Evolutionary conservation across 2,113 vertebrate species (phyloP).

Genomic region (Chauna torquata): DNA sequence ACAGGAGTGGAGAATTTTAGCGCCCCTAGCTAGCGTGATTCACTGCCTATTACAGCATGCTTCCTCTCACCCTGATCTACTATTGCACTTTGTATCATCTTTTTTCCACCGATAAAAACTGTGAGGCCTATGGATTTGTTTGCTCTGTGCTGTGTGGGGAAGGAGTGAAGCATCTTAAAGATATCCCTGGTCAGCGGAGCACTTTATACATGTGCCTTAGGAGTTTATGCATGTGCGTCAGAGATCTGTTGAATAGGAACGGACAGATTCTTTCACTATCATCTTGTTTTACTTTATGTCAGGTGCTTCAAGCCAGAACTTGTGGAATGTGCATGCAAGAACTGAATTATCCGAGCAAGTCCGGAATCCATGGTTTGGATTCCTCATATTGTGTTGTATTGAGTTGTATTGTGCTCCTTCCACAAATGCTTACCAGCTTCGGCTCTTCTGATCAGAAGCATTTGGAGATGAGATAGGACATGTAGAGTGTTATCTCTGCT

Average conservation of each 20-base stretch:
- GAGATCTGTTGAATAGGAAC: neutral
- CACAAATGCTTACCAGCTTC: neutral
- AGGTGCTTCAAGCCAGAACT: neutral
- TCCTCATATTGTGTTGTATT: neutral
- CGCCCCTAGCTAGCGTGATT: constrained; percentile 42
- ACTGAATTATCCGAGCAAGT: neutral
- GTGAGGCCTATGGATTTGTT: constrained; percentile 34
- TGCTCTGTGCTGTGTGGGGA: neutral
- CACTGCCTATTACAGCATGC: constrained; percentile 43
- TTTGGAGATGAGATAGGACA: neutral
- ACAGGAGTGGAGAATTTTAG: constrained; percentile 41
- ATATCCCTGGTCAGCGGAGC: neutral
- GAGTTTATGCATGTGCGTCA: neutral
- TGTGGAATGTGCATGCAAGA: neutral
- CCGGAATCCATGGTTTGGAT: neutral
- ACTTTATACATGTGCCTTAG: neutral
- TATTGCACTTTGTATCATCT: neutral
- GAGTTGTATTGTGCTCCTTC: neutral
- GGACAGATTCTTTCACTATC: neutral
- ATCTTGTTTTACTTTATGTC: neutral
- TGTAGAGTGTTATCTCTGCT: neutral
- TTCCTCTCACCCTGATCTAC: constrained; percentile 20
- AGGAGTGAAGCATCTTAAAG: constrained; percentile 24
- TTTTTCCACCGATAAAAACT: constrained; percentile 2
- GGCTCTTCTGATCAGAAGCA: neutral